Conservation (phyloP, 1,140 invertebrate genomes). For the Augochlora pura region DNA sequence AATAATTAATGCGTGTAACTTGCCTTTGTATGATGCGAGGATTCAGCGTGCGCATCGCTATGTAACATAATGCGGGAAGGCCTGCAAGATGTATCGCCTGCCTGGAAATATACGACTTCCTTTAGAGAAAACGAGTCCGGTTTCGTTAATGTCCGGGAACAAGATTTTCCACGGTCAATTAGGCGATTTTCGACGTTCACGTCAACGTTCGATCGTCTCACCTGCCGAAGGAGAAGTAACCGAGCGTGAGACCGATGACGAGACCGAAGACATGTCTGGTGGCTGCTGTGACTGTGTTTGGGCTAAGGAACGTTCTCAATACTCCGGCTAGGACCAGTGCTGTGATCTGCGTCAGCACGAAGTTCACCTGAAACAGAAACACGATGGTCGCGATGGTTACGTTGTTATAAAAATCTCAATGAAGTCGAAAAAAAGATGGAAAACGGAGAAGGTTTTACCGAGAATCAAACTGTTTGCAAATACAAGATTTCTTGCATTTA, state of each 20-base stretch:
- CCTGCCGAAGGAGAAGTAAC: slow-evolving; percentile 94
- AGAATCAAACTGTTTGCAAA: too few species aligned
- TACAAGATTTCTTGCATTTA: too few species aligned
- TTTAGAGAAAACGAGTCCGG: not conserved
- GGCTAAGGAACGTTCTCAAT: slow-evolving; percentile 87
- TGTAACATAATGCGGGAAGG: slow-evolving; percentile 88
- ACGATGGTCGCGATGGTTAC: not conserved
- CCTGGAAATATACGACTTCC: slow-evolving; percentile 73
- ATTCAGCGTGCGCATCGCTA: slow-evolving; percentile 83
- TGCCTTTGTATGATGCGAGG: slow-evolving; percentile 85
- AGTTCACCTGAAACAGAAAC: slow-evolving; percentile 86
- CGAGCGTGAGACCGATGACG: slow-evolving; percentile 87
- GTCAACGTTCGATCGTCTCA: slow-evolving; percentile 75
- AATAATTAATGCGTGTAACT: slow-evolving; percentile 42
- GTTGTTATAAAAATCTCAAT: too few species aligned
- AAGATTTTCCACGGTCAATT: not conserved
- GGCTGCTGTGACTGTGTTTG: slow-evolving; percentile 83
- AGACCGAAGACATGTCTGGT: slow-evolving; percentile 89
- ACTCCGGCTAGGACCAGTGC: slow-evolving; percentile 88
- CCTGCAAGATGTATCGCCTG: slow-evolving; percentile 89
- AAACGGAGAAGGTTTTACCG: too few species aligned
- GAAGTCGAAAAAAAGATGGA: too few species aligned
- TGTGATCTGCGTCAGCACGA: slow-evolving; percentile 89
- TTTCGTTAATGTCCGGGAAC: too few species aligned
- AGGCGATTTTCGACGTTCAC: not conserved